A percentile compares a stretch with the other conserved stretches of the same genome.
phyloP scores from a whole-genome alignment of 92 coral and sea anemone species.

The Palythoa grandis region DNA sequence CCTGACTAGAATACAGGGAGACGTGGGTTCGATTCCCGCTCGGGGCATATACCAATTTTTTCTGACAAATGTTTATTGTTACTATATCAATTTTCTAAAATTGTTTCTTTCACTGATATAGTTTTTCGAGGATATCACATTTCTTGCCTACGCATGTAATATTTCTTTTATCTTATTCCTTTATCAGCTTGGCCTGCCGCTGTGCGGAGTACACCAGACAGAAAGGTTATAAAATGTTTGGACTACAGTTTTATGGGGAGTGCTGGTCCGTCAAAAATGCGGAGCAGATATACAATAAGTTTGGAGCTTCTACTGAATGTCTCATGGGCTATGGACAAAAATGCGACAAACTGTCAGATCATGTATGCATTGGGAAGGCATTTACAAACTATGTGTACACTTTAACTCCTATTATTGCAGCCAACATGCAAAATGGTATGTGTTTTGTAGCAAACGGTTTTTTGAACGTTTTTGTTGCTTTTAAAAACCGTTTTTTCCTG shows the following conservation, averaged over 20 bases:
- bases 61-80: too few relatives aligned
- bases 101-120: too few relatives aligned
- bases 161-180: too few relatives aligned
- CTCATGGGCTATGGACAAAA: not conserved
- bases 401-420: not conserved
- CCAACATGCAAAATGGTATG: not conserved
- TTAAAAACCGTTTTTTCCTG: too few relatives aligned
- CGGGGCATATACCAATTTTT: too few relatives aligned
- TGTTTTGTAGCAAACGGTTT: not conserved
- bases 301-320: not conserved
- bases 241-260: slow-evolving; percentile 2
- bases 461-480: not conserved
- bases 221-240: not conserved
- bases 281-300: not conserved
- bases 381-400: not conserved
- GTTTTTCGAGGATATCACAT: too few relatives aligned
- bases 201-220: not conserved
- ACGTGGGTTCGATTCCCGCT: too few relatives aligned
- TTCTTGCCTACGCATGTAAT: too few relatives aligned
- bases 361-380: slow-evolving; percentile 8
- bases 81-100: too few relatives aligned
- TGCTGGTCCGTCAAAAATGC: not conserved
- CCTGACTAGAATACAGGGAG: too few relatives aligned
- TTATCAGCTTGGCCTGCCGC: slow-evolving; percentile 9
- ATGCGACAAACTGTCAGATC: not conserved